These are phyloP conservation scores for Galerucella calmariensis DNA, from an alignment of 2,888 invertebrate genomes.

Conservation along the genomic window DNA sequence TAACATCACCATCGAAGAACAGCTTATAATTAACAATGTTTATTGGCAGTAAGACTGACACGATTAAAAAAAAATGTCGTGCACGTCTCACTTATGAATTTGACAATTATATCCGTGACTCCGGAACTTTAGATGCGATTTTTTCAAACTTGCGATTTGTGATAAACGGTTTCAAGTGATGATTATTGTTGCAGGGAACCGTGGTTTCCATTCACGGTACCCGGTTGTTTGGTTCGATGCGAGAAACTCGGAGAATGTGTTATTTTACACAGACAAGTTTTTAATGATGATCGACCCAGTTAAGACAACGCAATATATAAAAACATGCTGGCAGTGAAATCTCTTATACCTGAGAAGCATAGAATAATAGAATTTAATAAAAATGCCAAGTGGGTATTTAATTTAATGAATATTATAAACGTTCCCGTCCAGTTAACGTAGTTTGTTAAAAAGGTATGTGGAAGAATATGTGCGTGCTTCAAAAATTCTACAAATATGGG, in stretches of 20 bases:
- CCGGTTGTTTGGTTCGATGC: slow-evolving; percentile 3
- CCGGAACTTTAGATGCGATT: background rate
- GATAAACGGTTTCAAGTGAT: background rate
- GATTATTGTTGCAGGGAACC: slow-evolving; percentile 5
- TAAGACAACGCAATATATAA: slow-evolving; percentile 14
- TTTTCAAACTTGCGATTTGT: background rate
- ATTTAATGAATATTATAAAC: background rate
- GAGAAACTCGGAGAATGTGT: slow-evolving; percentile 23
- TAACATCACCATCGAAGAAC: background rate
- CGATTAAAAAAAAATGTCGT: background rate
- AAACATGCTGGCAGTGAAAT: slow-evolving; percentile 21
- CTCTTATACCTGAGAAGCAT: slow-evolving; percentile 10
- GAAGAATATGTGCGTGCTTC: too few relatives aligned
- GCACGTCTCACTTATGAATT: slow-evolving; percentile 5
- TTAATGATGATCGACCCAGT: slow-evolving; percentile 25
- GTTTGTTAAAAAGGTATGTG: too few relatives aligned
- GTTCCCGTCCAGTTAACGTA: background rate
- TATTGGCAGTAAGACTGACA: background rate
- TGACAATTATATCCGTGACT: slow-evolving; percentile 13
- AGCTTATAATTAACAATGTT: background rate
- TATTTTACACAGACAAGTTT: slow-evolving; percentile 27
- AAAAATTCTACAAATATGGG: too few relatives aligned
- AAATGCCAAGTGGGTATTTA: background rate
- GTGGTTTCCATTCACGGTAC: slow-evolving; percentile 1
- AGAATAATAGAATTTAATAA: slow-evolving; percentile 1